Base-by-base conservation (phyloP, 2,888 invertebrate species). In the Laothoe populi region DNA sequence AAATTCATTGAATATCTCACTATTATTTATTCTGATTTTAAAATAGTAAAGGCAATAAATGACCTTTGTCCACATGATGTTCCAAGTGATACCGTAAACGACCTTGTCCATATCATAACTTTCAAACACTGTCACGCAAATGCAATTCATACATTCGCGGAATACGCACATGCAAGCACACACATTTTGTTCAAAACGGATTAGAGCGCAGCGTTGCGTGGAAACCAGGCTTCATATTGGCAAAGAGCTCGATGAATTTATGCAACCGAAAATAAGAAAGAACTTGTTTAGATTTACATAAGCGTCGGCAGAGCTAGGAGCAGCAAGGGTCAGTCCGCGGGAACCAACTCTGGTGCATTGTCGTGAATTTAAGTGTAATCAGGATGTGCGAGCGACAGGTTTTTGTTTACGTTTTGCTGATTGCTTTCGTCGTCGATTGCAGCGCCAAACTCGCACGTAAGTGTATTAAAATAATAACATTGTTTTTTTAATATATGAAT, bases 231-330 rank as follows among this genome's bases (percentile, higher is more conserved):
- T 83, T 80, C 78, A 53, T 35, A 84, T 89, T 89, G 84, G 88
- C 80, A 88, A 89, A 90, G 84, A 85, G 81, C 78, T 81, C 77
- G 75, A 72, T 76, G 81, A 83, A 86, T 90, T 90, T 86, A 82
- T 91, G 90, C 90, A 91, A 92, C 79, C 81, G 73, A 84, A 84
- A 86, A 86, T 88, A 85, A 87, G 86, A 89, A 86, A 88, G 82
- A 88, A 88, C 86, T 77, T 71, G 90, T 85, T 87, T 79, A 66
- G 70, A 86, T 90, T 88, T 83, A 83, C 88, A 86, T 89, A 87
- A 84, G 80, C 77, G 69, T 70, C 69, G 67, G 76, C 73, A 70
- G 74, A 78, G 74, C 71, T 70, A 78, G 77, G 81, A 81, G 84
- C 42, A 81, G 83, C 83, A 80, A 66, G 72, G 70, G 72, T 71